phyloP scores from a whole-genome alignment of 2,113 vertebrate genomes.

The Nesoenas mayeri region DNA sequence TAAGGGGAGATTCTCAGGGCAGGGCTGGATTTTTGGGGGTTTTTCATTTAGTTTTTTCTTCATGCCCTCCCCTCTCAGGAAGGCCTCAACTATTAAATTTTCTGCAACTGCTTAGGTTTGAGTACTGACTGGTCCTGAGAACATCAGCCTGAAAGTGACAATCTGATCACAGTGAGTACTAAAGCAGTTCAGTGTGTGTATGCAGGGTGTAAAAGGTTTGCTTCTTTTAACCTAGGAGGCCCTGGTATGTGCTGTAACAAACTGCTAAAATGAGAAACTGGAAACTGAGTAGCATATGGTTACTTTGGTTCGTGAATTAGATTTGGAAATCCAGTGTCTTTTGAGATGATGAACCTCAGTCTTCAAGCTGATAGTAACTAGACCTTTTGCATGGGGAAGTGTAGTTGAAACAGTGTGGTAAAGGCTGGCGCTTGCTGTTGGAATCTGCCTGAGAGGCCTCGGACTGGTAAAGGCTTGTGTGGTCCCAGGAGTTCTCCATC shows the following conservation, averaged over 20 bases:
- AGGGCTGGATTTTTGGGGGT: too few species aligned
- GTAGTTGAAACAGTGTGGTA: background rate
- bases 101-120: background rate
- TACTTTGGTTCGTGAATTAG: background rate
- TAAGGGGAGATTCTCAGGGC: background rate
- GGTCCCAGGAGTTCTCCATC: background rate
- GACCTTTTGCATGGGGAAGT: background rate
- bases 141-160: background rate
- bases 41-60: background rate
- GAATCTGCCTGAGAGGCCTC: background rate
- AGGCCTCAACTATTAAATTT: background rate
- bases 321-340: background rate
- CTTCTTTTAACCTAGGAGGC: background rate
- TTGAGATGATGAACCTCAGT: background rate
- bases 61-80: background rate
- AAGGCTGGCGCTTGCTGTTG: background rate
- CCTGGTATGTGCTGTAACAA: background rate
- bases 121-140: background rate
- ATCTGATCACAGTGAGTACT: background rate
- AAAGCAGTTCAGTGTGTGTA: background rate
- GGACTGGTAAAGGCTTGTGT: background rate
- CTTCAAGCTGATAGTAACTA: background rate
- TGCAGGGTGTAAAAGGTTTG: background rate
- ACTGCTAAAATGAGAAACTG: background rate
- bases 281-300: background rate